Evolutionary conservation across 1,140 invertebrate species (phyloP), one percentile per base, ranked within the genome.

Genomic region (Tribolium castaneum): DNA sequence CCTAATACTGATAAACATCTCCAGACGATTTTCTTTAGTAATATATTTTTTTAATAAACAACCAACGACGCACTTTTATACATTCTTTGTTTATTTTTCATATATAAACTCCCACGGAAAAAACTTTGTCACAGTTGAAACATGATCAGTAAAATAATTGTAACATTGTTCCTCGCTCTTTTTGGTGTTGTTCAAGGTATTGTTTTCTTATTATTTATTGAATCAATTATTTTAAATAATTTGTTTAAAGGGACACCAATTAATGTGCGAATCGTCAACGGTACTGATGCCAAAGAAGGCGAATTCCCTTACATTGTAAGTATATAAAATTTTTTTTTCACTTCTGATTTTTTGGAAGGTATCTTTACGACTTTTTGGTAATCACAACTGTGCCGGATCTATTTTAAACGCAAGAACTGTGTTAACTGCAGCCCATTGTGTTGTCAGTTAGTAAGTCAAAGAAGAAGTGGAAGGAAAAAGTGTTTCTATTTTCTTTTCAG

Each of bases 401-500:
- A 84, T 84, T 70, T 52, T 84, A 45, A 80, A 81, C 74, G 66
- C 82, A 62, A 82, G 74, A 22, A 77, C 62, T 71, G 75, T 84
- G 30, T 62, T 84, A 62, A 83, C 80, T 22, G 83, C 83, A 16
- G 82, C 83, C 12, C 83, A 84, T 52, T 84, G 83, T 75, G 79
- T 82, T 25, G 76, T 70, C 30, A 80, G 22, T 2, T 19, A 12
- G 56, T 34, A 62, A 62, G 22, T 62, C 14, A 6, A 12, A 50
- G 25, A 9, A 50, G 19, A 7, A 54, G n/a, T n/a, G 14, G n/a
- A 25, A 34, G n/a, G 5, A 34, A 25, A 25, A 2, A 59, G 10
- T 30, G 1, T 10, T 45, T 10, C 6, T 13, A 50, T 39, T 66
- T 12, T 66, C 2, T 66, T 66, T 66, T 13, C 30, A 66, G 59